Evolutionary conservation across 2,888 invertebrate species (phyloP), one percentile per base, ranked within the genome.

Genomic region (Gastrophysa polygoni): DNA sequence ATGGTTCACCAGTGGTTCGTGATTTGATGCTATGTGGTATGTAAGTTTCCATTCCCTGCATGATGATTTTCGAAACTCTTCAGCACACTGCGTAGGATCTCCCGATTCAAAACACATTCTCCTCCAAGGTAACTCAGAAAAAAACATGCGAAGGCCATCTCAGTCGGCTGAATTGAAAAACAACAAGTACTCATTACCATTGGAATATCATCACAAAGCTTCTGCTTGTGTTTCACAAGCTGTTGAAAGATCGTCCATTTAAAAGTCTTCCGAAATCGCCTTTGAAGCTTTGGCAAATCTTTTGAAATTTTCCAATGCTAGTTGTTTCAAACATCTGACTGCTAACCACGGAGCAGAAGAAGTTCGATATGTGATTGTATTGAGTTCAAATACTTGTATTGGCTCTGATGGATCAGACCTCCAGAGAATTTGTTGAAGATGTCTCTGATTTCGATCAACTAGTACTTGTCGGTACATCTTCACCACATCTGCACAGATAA

Each of bases 391-490:
- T 16, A 18, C 7, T 38, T 60, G 18, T 18, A 69, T 18, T 17
- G 49, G 34, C 17, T 61, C 49, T 8, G 29, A 43, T 2, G 55
- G 47, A 21, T 57, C 21, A 8, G 57, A 18, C 38, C 70, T 61
- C 70, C 70, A 71, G 14, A 70, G 43, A 32, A 68, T 69, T 47
- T 61, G 21, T 46, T 71, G 71, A 11, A 63, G 57, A 38, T 63
- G 17, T 18, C 66, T 51, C 38, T 72, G 62, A n/a, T 57, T 18
- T 20, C 47, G 29, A 21, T 65, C 5, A 2, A 71, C 44, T 11
- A 66, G 44, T 24, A 73, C 60, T 49, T 68, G 67, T 29, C 71
- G 18, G 47, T 67, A 72, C 71, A 73, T 73, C 49, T 70, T 69
- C n/a, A 21, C 55, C n/a, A 72, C 66, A 56, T 73, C 74, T 2